These are phyloP conservation scores for Charanyca ferruginea DNA, from an alignment of 2,888 invertebrate species.

Conservation along the genomic window DNA sequence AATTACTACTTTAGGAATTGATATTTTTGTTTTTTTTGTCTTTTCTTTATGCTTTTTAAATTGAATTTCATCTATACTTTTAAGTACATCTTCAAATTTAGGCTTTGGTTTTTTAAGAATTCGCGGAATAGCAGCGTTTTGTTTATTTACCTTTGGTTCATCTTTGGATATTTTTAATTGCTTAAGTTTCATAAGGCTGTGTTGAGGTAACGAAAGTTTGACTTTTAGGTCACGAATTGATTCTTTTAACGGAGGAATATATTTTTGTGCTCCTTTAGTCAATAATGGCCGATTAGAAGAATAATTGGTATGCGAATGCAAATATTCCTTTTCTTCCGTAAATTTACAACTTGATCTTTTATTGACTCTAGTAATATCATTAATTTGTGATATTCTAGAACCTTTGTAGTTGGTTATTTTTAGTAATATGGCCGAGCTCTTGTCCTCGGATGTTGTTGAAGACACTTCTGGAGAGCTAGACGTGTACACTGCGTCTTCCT, in stretches of 20 bases:
- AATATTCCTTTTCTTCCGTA: constrained; percentile 81
- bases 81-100: constrained; percentile 89
- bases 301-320: constrained; percentile 70
- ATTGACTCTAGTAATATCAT: constrained; percentile 69
- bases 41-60: constrained; percentile 85
- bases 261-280: constrained; percentile 89
- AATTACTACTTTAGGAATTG: constrained; percentile 88
- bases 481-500: constrained; percentile 66
- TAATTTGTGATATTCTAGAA: constrained; percentile 81
- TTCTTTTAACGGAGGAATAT: constrained; percentile 87
- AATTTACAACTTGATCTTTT: constrained; percentile 79
- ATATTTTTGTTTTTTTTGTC: constrained; percentile 79
- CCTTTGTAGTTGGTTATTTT: constrained; percentile 86
- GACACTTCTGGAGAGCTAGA: constrained; percentile 88
- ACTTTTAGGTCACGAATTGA: constrained; percentile 84
- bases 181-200: constrained; percentile 84
- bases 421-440: constrained; percentile 80
- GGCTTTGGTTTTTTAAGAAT: constrained; percentile 84
- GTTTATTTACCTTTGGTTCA: constrained; percentile 77
- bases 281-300: constrained; percentile 79
- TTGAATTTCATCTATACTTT: constrained; percentile 88
- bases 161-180: constrained; percentile 84
- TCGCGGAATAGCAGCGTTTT: constrained; percentile 67
- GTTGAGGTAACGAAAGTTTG: constrained; percentile 84
- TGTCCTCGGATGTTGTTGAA: constrained; percentile 88